Conservation (phyloP, 1,140 invertebrate species). For the Carcinoscorpius rotundicauda region DNA sequence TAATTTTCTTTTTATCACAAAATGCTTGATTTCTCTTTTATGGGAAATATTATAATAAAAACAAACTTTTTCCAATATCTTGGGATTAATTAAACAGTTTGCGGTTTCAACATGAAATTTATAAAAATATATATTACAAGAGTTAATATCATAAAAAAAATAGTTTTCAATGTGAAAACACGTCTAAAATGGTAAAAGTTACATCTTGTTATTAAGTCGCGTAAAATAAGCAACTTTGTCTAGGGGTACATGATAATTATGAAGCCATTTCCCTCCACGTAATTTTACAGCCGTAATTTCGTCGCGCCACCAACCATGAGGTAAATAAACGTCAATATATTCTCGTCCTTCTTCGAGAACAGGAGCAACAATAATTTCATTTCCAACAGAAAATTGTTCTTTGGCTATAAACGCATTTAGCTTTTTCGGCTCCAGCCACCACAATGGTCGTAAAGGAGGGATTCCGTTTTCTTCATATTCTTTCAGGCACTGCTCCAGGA, state of each 20-base stretch:
- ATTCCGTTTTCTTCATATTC: constrained; percentile 58
- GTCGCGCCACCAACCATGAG: constrained; percentile 75
- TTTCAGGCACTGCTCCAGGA: constrained; percentile 55
- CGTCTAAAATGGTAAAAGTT: too few species aligned
- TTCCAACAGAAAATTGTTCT: constrained; percentile 81
- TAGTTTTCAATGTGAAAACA: too few species aligned
- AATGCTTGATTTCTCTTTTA: too few species aligned
- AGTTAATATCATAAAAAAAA: too few species aligned
- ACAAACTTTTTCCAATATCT: too few species aligned
- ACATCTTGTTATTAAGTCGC: too few species aligned
- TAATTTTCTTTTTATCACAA: too few species aligned
- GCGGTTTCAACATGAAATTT: too few species aligned
- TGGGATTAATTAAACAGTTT: too few species aligned
- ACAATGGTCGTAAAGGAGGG: constrained; percentile 71
- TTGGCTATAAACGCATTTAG: constrained; percentile 58
- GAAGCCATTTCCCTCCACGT: constrained; percentile 78
- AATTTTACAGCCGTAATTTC: constrained; percentile 69
- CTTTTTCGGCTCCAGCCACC: constrained; percentile 79
- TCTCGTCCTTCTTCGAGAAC: constrained; percentile 53
- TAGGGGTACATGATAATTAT: constrained; percentile 63
- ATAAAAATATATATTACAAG: too few species aligned
- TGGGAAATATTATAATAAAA: too few species aligned
- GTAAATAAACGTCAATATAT: constrained; percentile 61
- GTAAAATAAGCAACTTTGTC: constrained; percentile 69
- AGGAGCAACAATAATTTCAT: constrained; percentile 81